Conservation (phyloP, 2,888 invertebrate genomes). For the Heliconius erato region DNA sequence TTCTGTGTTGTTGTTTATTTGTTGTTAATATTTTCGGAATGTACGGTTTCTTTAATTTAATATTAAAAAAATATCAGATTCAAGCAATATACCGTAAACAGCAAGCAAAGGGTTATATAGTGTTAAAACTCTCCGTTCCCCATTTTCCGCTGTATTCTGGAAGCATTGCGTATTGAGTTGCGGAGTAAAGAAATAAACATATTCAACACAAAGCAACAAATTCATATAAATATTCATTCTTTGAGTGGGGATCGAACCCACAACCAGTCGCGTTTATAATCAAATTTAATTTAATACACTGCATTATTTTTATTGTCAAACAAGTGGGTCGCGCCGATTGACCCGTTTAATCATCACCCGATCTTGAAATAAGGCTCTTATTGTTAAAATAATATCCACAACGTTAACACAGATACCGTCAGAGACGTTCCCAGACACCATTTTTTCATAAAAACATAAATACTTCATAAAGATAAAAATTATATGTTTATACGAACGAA, state of each 20-base stretch:
- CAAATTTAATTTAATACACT: neutral
- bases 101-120: too few species aligned
- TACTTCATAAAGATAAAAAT: conserved; percentile 45
- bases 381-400: conserved; percentile 25
- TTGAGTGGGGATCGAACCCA: too few species aligned
- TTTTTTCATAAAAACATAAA: conserved; percentile 12
- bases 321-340: conserved; percentile 32
- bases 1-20: conserved; percentile 15
- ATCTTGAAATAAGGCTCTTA: conserved; percentile 35
- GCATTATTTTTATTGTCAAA: conserved; percentile 7
- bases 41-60: conserved; percentile 6
- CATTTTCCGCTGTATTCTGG: too few species aligned
- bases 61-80: neutral
- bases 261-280: too few species aligned
- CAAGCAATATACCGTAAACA: too few species aligned
- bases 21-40: neutral
- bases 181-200: too few species aligned
- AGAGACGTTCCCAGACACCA: conserved; percentile 20
- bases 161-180: too few species aligned
- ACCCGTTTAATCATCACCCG: conserved; percentile 30
- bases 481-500: conserved; percentile 40
- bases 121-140: too few species aligned
- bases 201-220: too few species aligned
- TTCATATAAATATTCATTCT: too few species aligned
- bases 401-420: conserved; percentile 26